Evolutionary conservation across 92 coral and sea anemone genomes (phyloP), one percentile per base, ranked within the genome.

Genomic region (Umimayanthus chanpuru): DNA sequence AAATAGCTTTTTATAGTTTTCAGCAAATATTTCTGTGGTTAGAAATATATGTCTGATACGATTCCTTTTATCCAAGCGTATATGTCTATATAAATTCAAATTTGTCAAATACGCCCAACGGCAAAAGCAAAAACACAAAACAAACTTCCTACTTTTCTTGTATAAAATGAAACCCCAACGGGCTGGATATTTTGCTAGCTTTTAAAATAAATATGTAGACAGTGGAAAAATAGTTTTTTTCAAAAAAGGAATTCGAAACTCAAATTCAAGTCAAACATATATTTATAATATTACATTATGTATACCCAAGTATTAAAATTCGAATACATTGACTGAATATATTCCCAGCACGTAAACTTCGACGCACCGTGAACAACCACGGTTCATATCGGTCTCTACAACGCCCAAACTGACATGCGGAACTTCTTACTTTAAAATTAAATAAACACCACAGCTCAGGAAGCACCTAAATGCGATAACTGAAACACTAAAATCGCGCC

Each of bases 51-150:
- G 58, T 61, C 68, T 61, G 68, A 61, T 18, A 61, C 6, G 26
- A 61, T 25, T 61, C 68, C 9, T 61, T 23, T 61, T 61, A 26
- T 21, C 26, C 8, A 32, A 28, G 20, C 61, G 10, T 29, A 25
- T 9, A 43, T 14, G 28, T 50, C 7, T 50, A 6, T 50, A 6
- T 14, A 50, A 50, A 14, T 55, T 80, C 71, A 80, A 80, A 55
- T 39, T 28, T 58, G 38, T 80, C 21, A 55, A 28, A 55, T 80
- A 80, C 84, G 84, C 84, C 84, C 84, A 30, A 80, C 26, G 47
- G 84, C 58, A 26, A 30, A 80, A 80, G 84, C 71, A 58, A 80
- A 80, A 80, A 80, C 9, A 80, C 15, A 79, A 26, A n/a, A 2
- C 29, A 50, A 77, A 43, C 0, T 21, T 43, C 21, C 10, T 9